phyloP scores from a whole-genome alignment of 2,888 invertebrate species.

The Caenorhabditis drosophilae region DNA sequence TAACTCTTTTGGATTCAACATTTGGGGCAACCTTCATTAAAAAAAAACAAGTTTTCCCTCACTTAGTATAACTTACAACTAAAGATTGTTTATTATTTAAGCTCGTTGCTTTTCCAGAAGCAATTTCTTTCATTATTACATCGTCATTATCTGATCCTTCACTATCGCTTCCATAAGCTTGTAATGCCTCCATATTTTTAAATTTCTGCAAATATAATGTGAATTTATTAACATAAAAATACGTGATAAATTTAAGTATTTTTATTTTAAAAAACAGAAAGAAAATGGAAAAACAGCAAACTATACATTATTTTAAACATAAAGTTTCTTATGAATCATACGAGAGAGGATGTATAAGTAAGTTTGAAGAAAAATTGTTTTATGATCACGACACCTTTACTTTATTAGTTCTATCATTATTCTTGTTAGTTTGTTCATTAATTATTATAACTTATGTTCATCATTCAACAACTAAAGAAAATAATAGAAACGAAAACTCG shows the following conservation, averaged over 20 bases:
- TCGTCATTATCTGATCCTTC: slow-evolving; percentile 39
- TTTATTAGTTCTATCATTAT: too few relatives aligned
- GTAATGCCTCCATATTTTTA: slow-evolving; percentile 39
- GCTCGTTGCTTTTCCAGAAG: slow-evolving; percentile 7
- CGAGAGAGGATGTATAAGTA: too few relatives aligned
- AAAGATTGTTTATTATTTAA: neutral
- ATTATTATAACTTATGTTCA: too few relatives aligned
- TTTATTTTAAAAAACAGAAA: too few relatives aligned
- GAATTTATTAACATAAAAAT: neutral
- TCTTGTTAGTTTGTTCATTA: too few relatives aligned
- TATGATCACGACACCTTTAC: too few relatives aligned
- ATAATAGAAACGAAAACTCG: too few relatives aligned
- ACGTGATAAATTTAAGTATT: too few relatives aligned
- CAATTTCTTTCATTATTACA: slow-evolving; percentile 6
- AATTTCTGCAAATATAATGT: neutral
- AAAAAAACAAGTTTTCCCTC: neutral
- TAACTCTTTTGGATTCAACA: slow-evolving; percentile 41
- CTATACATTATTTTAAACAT: neutral
- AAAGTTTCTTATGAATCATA: too few relatives aligned
- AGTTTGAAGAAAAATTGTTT: too few relatives aligned
- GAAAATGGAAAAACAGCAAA: neutral
- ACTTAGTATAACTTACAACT: slow-evolving; percentile 5
- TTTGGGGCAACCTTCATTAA: slow-evolving; percentile 45
- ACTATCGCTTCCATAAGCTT: slow-evolving; percentile 37
- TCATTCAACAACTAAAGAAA: too few relatives aligned